phyloP scores from a whole-genome alignment of 2,888 invertebrate species.

The Microctonus brassicae region DNA sequence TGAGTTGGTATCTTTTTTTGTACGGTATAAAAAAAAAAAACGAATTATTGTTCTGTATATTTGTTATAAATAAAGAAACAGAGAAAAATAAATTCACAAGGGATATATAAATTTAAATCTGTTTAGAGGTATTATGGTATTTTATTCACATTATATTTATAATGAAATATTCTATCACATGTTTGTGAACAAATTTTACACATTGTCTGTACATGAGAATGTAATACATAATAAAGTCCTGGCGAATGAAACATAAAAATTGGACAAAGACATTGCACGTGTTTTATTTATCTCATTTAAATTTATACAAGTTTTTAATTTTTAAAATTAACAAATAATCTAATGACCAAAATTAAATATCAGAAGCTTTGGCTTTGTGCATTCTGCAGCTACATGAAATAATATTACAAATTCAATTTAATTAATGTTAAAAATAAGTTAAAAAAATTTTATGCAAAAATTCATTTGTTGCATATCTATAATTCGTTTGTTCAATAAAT shows the following conservation, averaged over 20 bases:
- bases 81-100: slow-evolving; percentile 15
- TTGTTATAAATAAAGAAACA: slow-evolving; percentile 32
- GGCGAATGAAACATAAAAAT: slow-evolving; percentile 9
- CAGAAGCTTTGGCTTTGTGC: slow-evolving; percentile 19
- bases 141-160: slow-evolving; percentile 60
- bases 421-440: not conserved
- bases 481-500: not conserved
- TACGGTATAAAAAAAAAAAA: not conserved
- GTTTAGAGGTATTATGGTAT: slow-evolving; percentile 55
- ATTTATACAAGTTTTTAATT: not conserved
- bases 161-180: slow-evolving; percentile 55
- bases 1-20: not conserved
- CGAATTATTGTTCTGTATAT: not conserved
- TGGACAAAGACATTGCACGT: not conserved
- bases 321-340: not conserved
- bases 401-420: not conserved
- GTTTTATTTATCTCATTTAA: not conserved
- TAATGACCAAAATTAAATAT: not conserved
- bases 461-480: not conserved
- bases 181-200: slow-evolving; percentile 56
- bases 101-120: slow-evolving; percentile 30
- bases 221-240: slow-evolving; percentile 46
- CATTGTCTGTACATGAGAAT: slow-evolving; percentile 58
- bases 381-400: not conserved
- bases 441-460: not conserved